Evolutionary conservation across 2,888 invertebrate genomes (phyloP).

Genomic region (Graphium colonna): DNA sequence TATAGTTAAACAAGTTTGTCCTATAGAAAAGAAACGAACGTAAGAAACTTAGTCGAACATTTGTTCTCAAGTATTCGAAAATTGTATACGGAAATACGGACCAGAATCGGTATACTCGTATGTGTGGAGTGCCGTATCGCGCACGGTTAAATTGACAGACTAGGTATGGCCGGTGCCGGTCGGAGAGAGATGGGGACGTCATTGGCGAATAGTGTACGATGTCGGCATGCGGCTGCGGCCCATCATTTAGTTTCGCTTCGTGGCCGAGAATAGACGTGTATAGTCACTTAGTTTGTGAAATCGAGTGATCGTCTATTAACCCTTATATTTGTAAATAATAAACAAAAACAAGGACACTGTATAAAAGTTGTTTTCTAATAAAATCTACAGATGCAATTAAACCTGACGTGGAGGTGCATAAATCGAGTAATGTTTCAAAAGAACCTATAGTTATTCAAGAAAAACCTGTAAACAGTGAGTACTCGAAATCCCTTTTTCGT

Average conservation of each 20-base stretch:
- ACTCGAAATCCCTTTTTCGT: slow-evolving; percentile 48
- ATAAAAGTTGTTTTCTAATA: slow-evolving; percentile 62
- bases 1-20: too few relatives aligned
- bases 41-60: too few relatives aligned
- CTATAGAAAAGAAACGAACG: too few relatives aligned
- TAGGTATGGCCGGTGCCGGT: slow-evolving; percentile 41
- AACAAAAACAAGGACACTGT: slow-evolving; percentile 38
- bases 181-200: slow-evolving; percentile 41
- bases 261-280: slow-evolving; percentile 30
- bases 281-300: slow-evolving; percentile 33
- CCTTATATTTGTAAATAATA: slow-evolving; percentile 33
- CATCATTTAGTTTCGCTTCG: slow-evolving; percentile 44
- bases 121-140: slow-evolving; percentile 63
- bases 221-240: slow-evolving; percentile 31
- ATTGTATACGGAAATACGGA: too few relatives aligned
- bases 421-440: slow-evolving; percentile 61
- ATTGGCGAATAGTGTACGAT: slow-evolving; percentile 31
- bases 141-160: slow-evolving; percentile 60
- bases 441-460: slow-evolving; percentile 63
- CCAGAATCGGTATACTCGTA: too few relatives aligned
- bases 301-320: slow-evolving; percentile 25
- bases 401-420: slow-evolving; percentile 72
- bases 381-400: slow-evolving; percentile 72
- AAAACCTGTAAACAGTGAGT: slow-evolving; percentile 72
- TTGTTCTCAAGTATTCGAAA: too few relatives aligned